phyloP scores from a whole-genome alignment of 1,140 invertebrate genomes.

The Elymnias hypermnestra region DNA sequence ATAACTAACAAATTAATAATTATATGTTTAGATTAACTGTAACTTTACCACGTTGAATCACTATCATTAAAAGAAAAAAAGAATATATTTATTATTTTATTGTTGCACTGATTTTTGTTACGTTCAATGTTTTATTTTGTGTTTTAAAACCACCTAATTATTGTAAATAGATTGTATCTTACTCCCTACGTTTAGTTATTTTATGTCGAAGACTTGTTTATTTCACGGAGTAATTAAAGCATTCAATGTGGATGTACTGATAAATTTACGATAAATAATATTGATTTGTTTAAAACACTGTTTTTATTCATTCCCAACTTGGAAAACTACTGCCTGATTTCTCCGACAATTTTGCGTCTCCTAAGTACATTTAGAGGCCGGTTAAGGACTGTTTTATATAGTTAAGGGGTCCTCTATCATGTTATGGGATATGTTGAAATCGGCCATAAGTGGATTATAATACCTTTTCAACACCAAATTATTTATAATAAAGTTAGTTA shows the following conservation, averaged over 20 bases:
- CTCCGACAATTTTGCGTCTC: no score
- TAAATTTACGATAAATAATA: constrained; percentile 75
- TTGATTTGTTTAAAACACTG: constrained; percentile 66
- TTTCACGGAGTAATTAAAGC: constrained; percentile 61
- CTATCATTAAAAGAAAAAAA: constrained; percentile 39
- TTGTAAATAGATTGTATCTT: constrained; percentile 65
- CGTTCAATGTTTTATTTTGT: constrained; percentile 70
- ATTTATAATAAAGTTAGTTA: no score
- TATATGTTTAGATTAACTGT: constrained; percentile 62
- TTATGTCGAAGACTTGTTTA: constrained; percentile 65
- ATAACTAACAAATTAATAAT: constrained; percentile 62
- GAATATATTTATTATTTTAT: constrained; percentile 71
- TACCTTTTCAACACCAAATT: no score
- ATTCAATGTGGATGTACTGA: constrained; percentile 72
- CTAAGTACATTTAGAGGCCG: no score
- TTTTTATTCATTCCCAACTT: constrained; percentile 11
- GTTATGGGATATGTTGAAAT: no score
- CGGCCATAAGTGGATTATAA: no score
- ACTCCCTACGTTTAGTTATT: constrained; percentile 59
- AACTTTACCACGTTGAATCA: constrained; percentile 69
- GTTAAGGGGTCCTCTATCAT: no score
- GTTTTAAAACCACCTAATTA: constrained; percentile 58
- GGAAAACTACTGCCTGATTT: no score
- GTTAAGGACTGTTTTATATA: no score
- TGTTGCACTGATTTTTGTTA: constrained; percentile 74